Conservation (phyloP, 2,113 vertebrate species). For the Phyllostomus discolor region DNA sequence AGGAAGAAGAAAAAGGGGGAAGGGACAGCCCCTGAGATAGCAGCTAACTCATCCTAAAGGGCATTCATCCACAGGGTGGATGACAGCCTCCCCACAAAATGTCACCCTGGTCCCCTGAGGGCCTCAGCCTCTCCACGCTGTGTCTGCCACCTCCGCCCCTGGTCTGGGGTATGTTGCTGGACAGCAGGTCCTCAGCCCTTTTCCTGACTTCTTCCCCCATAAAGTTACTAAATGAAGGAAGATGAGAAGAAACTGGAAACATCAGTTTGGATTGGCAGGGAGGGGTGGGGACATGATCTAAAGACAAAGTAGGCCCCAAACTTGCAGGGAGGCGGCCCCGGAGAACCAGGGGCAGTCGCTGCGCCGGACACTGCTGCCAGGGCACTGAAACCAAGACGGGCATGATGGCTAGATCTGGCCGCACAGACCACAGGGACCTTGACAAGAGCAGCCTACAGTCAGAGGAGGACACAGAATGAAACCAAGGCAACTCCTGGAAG, state of each 20-base stretch:
- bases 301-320: background rate
- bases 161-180: background rate
- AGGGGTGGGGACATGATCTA: background rate
- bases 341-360: background rate
- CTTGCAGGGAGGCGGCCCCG: background rate
- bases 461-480: background rate
- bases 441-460: background rate
- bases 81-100: conserved; percentile 77
- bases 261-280: background rate
- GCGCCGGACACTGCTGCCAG: accelerated
- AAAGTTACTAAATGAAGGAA: background rate
- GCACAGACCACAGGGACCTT: accelerated
- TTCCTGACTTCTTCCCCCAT: background rate
- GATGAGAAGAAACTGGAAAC: background rate
- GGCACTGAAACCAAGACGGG: background rate
- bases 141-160: background rate
- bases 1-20: background rate
- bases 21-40: background rate
- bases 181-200: background rate
- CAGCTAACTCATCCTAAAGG: background rate
- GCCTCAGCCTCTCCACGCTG: background rate
- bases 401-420: background rate
- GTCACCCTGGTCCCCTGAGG: background rate
- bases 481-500: background rate
- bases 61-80: conserved; percentile 44